Evolutionary conservation across 1,140 invertebrate species (phyloP), one percentile per base, ranked within the genome.

Genomic region (Orchesella cincta): DNA sequence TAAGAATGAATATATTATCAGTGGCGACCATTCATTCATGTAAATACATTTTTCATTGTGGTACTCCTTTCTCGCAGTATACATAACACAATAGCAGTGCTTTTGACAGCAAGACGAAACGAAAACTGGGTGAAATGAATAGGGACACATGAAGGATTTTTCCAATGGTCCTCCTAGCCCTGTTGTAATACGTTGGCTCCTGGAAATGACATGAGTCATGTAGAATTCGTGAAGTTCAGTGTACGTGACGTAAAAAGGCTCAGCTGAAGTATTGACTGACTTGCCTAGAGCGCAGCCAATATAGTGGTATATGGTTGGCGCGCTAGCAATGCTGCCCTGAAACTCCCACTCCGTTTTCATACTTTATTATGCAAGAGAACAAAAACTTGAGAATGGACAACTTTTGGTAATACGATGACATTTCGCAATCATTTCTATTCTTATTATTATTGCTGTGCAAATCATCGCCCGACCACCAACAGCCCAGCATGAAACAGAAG

Each of bases 371-470:
- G 54, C 54, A 57, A 57, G 54, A 57, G 8, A 23, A 57, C 12
- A 46, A 46, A 12, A 57, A 5, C 26, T 23, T 57, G 54, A 26
- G n/a, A 57, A 46, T 26, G 54, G 14, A 16, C 54, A 57, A 46
- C 5, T 57, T 57, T 57, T 57, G 54, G 14, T 57, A 23, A 23
- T 18, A 23, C 26, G 54, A 57, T 57, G 54, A 57, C 54, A 57
- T 57, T 57, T 57, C 26, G 54, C 23, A 57, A 57, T 57, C 54
- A 57, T 57, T 57, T 57, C 54, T 57, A n/a, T 57, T 57, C 54
- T 57, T 57, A 57, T 57, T 57, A 57, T 57, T 16, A 57, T 57
- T 57, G n/a, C 8, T 14, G 23, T 57, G 23, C n/a, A 57, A 57
- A 57, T 57, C 54, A 57, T 26, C 54, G 54, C 23, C 26, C 26